Conservation (phyloP, 2,113 vertebrate species). For the Mobula hypostoma region DNA sequence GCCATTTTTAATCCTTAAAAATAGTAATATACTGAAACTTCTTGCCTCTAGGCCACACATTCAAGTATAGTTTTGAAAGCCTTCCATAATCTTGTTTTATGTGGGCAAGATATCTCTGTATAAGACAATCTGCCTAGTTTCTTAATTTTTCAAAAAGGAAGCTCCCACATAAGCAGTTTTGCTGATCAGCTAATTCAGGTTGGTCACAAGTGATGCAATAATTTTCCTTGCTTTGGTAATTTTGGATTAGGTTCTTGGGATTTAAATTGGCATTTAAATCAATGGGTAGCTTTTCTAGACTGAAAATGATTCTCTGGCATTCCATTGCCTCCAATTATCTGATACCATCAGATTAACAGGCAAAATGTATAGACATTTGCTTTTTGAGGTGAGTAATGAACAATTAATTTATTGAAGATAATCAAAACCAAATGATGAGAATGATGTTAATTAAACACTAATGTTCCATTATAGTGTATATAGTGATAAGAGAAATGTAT, state of each 20-base stretch:
- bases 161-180: not conserved
- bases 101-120: not conserved
- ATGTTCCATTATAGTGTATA: not conserved
- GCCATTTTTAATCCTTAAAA: not conserved
- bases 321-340: not conserved
- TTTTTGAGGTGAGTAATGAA: not conserved
- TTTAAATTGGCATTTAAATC: not conserved
- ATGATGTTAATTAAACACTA: not conserved
- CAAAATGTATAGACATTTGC: not conserved
- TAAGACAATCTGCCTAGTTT: no score
- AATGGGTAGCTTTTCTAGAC: not conserved
- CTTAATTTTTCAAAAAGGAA: not conserved
- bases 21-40: not conserved
- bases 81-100: not conserved
- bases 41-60: not conserved
- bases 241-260: not conserved
- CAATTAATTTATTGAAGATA: not conserved
- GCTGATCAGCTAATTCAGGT: not conserved
- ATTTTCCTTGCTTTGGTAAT: not conserved
- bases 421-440: not conserved
- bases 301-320: not conserved
- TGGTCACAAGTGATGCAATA: not conserved
- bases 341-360: not conserved
- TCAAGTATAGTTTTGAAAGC: not conserved
- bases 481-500: not conserved